Percentiles rank a stretch among this genome's conserved stretches.
phyloP scores from a whole-genome alignment of 2,113 vertebrate genomes.

The Cranoglanis bouderius region DNA sequence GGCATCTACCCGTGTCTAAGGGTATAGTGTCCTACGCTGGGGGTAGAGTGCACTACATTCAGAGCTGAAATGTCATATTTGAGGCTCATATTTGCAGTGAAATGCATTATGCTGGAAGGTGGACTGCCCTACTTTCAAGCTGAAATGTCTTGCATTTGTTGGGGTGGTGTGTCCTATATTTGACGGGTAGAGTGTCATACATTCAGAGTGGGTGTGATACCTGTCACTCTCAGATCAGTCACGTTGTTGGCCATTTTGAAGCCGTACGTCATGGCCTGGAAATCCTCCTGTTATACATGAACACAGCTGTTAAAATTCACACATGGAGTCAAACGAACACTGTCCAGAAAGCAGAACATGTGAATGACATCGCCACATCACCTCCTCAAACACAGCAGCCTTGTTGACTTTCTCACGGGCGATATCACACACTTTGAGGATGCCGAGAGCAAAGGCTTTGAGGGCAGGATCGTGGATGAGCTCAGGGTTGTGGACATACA shows the following conservation, averaged over 20 bases:
- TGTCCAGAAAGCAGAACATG: not conserved
- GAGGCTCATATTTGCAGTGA: not conserved
- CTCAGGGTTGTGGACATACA: conserved; percentile 98
- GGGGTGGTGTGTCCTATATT: not conserved
- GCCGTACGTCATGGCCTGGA: conserved; percentile 98
- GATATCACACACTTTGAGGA: conserved; percentile 97
- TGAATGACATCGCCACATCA: conserved; percentile 54
- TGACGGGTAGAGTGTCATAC: not conserved
- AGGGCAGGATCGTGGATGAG: conserved; percentile 96
- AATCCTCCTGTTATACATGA: conserved; percentile 84
- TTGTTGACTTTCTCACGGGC: conserved; percentile 98
- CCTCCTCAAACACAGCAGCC: conserved; percentile 98
- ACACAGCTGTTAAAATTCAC: not conserved
- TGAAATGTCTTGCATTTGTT: not conserved
- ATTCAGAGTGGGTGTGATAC: conserved; percentile 63
- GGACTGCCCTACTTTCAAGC: not conserved
- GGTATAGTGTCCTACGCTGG: too few relatives aligned
- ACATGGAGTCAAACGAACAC: not conserved
- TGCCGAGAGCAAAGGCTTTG: conserved; percentile 95
- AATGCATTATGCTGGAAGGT: not conserved
- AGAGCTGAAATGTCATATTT: not conserved
- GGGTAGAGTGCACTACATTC: not conserved
- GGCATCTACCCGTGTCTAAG: not conserved
- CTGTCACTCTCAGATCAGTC: conserved; percentile 96
- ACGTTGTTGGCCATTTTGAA: conserved; percentile 99